Percentiles rank a stretch among this genome's conserved stretches.
Conservation (phyloP, 2,888 invertebrate species). For the Leptinotarsa juncta region DNA sequence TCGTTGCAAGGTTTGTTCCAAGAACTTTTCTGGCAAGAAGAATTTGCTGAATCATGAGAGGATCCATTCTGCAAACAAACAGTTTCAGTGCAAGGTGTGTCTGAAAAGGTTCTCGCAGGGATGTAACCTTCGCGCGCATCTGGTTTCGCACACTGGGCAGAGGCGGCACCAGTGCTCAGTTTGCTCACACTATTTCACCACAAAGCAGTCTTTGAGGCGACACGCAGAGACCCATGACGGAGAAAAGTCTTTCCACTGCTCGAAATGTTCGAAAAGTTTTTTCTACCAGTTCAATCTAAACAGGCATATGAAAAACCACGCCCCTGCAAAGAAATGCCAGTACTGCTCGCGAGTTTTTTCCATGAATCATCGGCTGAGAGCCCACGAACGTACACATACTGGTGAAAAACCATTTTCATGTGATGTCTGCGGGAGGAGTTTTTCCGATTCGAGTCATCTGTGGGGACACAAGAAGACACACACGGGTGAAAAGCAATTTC, state of each 20-base stretch:
- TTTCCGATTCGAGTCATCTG: slow-evolving; percentile 18
- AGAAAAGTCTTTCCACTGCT: not conserved
- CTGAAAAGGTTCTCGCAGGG: not conserved
- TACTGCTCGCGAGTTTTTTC: slow-evolving; percentile 3
- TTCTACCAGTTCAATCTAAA: slow-evolving; percentile 17
- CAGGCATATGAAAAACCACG: slow-evolving; percentile 6
- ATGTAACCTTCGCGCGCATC: slow-evolving; percentile 9
- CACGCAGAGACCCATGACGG: slow-evolving; percentile 5
- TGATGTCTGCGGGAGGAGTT: not conserved
- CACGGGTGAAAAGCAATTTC: not conserved
- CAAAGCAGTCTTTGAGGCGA: slow-evolving; percentile 5
- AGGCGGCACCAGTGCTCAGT: not conserved
- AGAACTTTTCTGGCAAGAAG: not conserved
- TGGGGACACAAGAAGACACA: slow-evolving; percentile 4
- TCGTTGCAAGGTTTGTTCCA: not conserved
- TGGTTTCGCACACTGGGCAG: slow-evolving; percentile 3
- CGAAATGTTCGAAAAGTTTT: not conserved
- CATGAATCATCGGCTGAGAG: not conserved
- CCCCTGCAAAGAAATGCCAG: not conserved
- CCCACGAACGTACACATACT: not conserved
- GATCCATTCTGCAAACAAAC: not conserved
- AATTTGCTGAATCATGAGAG: not conserved
- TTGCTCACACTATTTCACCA: slow-evolving; percentile 6
- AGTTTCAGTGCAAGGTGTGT: not conserved
- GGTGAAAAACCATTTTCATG: slow-evolving; percentile 8